phyloP scores from a whole-genome alignment of 2,797 vertebrate species.

The Gymnodraco acuticeps region DNA sequence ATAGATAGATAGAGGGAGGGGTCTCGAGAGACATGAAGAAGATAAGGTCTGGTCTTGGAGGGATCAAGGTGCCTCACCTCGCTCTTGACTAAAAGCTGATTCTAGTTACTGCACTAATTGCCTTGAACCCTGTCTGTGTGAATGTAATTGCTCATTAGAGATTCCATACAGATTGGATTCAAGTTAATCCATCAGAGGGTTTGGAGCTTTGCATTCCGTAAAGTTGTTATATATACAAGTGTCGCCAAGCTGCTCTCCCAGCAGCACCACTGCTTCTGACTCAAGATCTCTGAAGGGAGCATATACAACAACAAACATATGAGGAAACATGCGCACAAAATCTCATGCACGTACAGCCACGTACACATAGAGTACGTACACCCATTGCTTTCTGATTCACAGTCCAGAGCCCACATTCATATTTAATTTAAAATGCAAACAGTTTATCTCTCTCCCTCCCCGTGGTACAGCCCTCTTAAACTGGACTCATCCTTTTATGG shows the following conservation, averaged over 20 bases:
- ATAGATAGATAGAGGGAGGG: slow-evolving; percentile 33
- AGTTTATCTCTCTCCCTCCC: slow-evolving; percentile 70
- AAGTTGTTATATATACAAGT: slow-evolving; percentile 64
- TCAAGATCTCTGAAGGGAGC: slow-evolving; percentile 39
- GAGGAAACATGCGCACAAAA: slow-evolving; percentile 8
- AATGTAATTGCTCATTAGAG: slow-evolving; percentile 80
- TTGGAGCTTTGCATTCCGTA: slow-evolving; percentile 64
- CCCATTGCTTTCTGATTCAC: slow-evolving; percentile 66
- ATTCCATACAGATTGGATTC: slow-evolving; percentile 76
- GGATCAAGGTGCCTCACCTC: slow-evolving; percentile 74
- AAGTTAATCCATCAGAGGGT: slow-evolving; percentile 70
- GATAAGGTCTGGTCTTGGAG: slow-evolving; percentile 67
- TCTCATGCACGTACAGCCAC: not conserved
- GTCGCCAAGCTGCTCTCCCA: slow-evolving; percentile 50
- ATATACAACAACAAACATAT: not conserved
- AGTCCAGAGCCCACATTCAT: slow-evolving; percentile 69
- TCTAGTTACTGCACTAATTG: slow-evolving; percentile 75
- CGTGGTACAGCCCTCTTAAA: slow-evolving; percentile 67
- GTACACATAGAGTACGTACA: slow-evolving; percentile 15
- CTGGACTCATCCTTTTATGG: slow-evolving; percentile 73
- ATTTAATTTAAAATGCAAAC: slow-evolving; percentile 81
- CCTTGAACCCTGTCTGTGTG: slow-evolving; percentile 68
- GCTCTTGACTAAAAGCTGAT: slow-evolving; percentile 67
- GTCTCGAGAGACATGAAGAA: slow-evolving; percentile 55
- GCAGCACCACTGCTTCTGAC: slow-evolving; percentile 35